Conservation (phyloP, 2,888 invertebrate genomes). For the Pilophorus perplexus region DNA sequence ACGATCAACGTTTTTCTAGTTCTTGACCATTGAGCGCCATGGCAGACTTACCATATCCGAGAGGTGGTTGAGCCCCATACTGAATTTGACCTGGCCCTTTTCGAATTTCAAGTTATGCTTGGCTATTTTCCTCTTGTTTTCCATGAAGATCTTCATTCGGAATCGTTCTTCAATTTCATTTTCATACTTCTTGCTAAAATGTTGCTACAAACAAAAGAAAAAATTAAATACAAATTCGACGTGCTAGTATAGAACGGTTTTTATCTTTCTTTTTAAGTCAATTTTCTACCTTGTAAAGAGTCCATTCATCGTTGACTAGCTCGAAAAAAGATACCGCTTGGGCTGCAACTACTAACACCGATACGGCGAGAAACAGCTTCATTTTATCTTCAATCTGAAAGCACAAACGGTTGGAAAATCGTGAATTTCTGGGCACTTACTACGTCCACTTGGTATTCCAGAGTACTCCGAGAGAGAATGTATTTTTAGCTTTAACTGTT, state of each 20-base stretch:
- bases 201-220: constrained; percentile 54
- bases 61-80: constrained; percentile 75
- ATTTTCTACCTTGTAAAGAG: constrained; percentile 65
- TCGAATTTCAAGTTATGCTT: constrained; percentile 76
- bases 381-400: not conserved
- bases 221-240: too few relatives aligned
- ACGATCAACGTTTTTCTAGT: too few relatives aligned
- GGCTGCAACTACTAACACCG: constrained; percentile 56
- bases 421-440: too few relatives aligned
- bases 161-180: constrained; percentile 75
- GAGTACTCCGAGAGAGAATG: too few relatives aligned
- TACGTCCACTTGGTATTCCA: too few relatives aligned
- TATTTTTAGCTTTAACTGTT: too few relatives aligned
- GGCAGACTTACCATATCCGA: constrained; percentile 74
- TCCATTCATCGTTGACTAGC: constrained; percentile 73
- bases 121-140: constrained; percentile 80
- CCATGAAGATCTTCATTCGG: constrained; percentile 84
- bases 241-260: too few relatives aligned
- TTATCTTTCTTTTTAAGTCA: too few relatives aligned
- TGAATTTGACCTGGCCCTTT: constrained; percentile 63
- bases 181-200: constrained; percentile 66
- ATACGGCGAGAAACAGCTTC: constrained; percentile 50
- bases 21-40: too few relatives aligned
- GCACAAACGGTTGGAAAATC: too few relatives aligned
- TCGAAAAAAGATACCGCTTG: constrained; percentile 70